Evolutionary conservation across 2,888 invertebrate species (phyloP), one percentile per base, ranked within the genome.

Genomic region (Ephialtes manifestator): DNA sequence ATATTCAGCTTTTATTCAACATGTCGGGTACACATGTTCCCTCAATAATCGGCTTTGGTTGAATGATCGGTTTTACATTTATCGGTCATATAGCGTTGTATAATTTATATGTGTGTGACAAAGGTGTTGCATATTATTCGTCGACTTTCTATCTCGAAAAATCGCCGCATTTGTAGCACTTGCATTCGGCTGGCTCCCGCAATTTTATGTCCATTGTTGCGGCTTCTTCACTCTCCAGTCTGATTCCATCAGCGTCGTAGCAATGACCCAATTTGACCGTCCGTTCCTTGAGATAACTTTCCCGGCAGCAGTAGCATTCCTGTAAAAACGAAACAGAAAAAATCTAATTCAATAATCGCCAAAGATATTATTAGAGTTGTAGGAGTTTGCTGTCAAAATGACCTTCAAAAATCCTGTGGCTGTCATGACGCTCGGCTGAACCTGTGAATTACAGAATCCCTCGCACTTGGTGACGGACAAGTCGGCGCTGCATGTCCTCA

Each of bases 281-380:
- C 87, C 98, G 96, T 91, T 98, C 97, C 83, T 97, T 96, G 68
- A 98, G 95, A 92, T 96, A 97, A 90, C 97, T 97, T 94, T 98
- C 98, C 80, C 98, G 96, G 92, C 98, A 98, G 94, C 98, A 98
- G 92, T 97, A 98, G 93, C 98, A 98, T 95, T 98, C 98, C 98
- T 97, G 93, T 65, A 95, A 93, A 65, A 83, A 80, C 86, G 58
- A 84, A 8, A 43, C 46, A 68, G 60, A 84, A 76, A 63, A 71
- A 46, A 77, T 78, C 20, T 11, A 31, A 39, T 48, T 13, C 31
- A 68, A 53, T 58, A 60, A 20, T 11, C 39, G 51, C 15, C 1
- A 46, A 18, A 84, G 10, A 43, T 53, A n/a, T 75, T 5, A 4
- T 24, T 28, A 18, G 20, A 43, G 0, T n/a, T 46, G 53, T 53